phyloP scores from a whole-genome alignment of 2,113 vertebrate genomes.

The Odocoileus virginianus region DNA sequence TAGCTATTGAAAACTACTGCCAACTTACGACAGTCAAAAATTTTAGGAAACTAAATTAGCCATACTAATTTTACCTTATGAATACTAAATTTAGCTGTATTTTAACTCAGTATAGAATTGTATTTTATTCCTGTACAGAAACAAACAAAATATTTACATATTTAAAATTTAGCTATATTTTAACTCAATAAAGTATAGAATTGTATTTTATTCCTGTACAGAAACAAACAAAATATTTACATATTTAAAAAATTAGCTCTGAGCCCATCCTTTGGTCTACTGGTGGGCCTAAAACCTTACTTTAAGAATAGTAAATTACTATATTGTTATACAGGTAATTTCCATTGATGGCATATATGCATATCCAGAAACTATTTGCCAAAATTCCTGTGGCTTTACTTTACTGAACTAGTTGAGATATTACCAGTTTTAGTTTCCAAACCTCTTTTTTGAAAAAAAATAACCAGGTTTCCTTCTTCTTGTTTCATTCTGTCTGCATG shows the following conservation, averaged over 20 bases:
- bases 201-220: background rate
- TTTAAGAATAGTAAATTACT: background rate
- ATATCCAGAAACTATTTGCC: background rate
- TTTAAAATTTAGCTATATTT: background rate
- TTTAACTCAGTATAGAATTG: background rate
- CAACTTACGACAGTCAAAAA: background rate
- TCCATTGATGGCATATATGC: background rate
- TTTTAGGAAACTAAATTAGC: background rate
- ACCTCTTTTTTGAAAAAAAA: background rate
- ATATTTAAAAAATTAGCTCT: background rate
- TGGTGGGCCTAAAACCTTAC: background rate
- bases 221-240: background rate
- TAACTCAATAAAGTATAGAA: background rate
- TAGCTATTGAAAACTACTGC: background rate
- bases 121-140: background rate
- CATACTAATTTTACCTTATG: background rate
- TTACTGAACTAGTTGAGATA: background rate
- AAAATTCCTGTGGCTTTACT: background rate
- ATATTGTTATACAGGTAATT: background rate
- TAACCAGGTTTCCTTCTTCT: background rate
- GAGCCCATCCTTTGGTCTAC: background rate
- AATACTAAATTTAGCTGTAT: background rate
- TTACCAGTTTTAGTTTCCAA: background rate
- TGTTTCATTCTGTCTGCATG: background rate
- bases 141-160: background rate